A percentile compares a stretch with the other conserved stretches of the same genome.
Conservation (phyloP, 2,888 invertebrate species). For the Eubasilissa splendida region DNA sequence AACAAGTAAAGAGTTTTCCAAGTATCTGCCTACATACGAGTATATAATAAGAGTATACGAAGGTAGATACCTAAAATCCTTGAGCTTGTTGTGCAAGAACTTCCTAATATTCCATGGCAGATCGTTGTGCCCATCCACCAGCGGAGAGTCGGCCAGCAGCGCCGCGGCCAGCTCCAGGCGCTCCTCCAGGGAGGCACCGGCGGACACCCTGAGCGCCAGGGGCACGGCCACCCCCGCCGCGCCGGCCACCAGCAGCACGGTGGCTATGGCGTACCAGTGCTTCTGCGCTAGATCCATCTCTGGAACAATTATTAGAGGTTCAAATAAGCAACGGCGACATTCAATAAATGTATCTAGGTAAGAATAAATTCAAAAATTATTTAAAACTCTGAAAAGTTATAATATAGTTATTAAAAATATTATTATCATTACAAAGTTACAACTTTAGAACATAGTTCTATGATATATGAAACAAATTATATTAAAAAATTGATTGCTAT, state of each 20-base stretch:
- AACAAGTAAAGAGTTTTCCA: too few species aligned
- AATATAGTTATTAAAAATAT: too few species aligned
- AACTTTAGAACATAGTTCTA: too few species aligned
- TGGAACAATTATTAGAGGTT: slow-evolving; percentile 60
- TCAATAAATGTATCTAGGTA: too few species aligned
- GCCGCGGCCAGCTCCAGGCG: slow-evolving; percentile 76
- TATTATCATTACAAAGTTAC: too few species aligned
- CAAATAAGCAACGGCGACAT: too few species aligned
- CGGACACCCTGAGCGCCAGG: slow-evolving; percentile 77
- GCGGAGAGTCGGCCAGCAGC: slow-evolving; percentile 77
- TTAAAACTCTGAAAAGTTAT: too few species aligned
- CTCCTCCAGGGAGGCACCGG: slow-evolving; percentile 78
- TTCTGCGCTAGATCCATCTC: slow-evolving; percentile 73
- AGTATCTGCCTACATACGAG: too few species aligned
- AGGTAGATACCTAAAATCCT: slow-evolving; percentile 74
- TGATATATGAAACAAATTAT: too few species aligned
- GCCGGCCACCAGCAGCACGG: slow-evolving; percentile 76
- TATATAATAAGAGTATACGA: too few species aligned
- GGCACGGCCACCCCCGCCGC: slow-evolving; percentile 80
- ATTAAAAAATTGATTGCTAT: too few species aligned
- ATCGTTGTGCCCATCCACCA: slow-evolving; percentile 85
- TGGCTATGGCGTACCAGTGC: slow-evolving; percentile 78
- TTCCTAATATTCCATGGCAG: slow-evolving; percentile 85
- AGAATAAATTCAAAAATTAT: too few species aligned
- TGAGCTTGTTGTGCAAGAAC: slow-evolving; percentile 83